Conservation (phyloP, 2,113 vertebrate species). For the Rhabdornis inornatus region DNA sequence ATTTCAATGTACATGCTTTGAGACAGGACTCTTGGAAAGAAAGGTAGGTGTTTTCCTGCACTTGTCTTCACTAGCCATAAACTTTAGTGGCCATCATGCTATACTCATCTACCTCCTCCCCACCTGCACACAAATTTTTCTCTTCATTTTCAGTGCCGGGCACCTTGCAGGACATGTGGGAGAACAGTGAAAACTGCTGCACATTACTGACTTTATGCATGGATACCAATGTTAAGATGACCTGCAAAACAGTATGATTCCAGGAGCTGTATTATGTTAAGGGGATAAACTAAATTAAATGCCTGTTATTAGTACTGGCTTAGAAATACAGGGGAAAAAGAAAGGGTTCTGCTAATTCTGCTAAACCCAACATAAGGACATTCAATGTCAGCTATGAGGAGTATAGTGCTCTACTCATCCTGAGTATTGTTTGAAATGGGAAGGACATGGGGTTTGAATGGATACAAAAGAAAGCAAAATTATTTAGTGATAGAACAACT, state of each 20-base stretch:
- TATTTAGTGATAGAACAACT: background rate
- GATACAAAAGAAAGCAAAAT: background rate
- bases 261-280: background rate
- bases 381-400: background rate
- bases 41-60: background rate
- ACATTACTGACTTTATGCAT: background rate
- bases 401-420: background rate
- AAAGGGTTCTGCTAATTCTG: background rate
- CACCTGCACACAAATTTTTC: background rate
- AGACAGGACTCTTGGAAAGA: background rate
- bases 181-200: background rate
- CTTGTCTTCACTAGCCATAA: background rate
- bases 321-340: background rate
- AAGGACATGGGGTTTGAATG: background rate
- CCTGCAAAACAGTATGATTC: background rate
- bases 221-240: background rate
- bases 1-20: background rate
- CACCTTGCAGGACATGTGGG: background rate
- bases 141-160: background rate
- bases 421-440: background rate
- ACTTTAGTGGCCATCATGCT: background rate
- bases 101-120: background rate
- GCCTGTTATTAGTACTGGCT: background rate
- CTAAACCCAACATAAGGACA: rapidly evolving
- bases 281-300: background rate